phyloP scores from a whole-genome alignment of 2,113 vertebrate genomes.

The Anser cygnoides region DNA sequence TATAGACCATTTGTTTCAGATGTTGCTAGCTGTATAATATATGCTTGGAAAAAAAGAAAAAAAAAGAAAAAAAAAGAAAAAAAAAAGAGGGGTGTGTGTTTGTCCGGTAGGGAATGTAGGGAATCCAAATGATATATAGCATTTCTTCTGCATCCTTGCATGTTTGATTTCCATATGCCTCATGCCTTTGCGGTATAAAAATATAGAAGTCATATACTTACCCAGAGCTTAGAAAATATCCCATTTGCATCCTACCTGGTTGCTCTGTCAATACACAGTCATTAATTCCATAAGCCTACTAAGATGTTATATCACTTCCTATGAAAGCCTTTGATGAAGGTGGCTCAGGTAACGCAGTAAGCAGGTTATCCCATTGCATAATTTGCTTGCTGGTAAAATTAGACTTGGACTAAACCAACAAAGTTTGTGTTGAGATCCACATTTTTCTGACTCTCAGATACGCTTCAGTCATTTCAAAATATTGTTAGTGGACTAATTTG shows the following conservation, averaged over 20 bases:
- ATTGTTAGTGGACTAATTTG: not conserved
- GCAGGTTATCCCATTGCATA: constrained; percentile 16
- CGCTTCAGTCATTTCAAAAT: not conserved
- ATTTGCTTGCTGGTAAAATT: constrained; percentile 2
- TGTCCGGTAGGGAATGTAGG: not conserved
- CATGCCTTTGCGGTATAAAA: not conserved
- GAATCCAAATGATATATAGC: not conserved
- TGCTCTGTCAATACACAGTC: not conserved
- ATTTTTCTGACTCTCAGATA: not conserved
- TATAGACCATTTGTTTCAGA: not conserved
- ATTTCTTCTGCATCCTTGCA: not conserved
- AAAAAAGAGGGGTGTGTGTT: too few relatives aligned
- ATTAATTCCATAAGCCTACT: constrained; percentile 10
- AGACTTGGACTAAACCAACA: not conserved
- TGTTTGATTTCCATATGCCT: not conserved
- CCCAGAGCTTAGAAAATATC: not conserved
- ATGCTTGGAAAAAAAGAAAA: not conserved
- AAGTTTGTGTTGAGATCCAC: not conserved
- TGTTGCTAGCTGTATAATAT: not conserved
- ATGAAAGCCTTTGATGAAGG: not conserved
- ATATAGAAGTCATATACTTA: not conserved
- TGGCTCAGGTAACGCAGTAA: not conserved
- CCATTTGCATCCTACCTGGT: not conserved
- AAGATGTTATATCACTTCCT: constrained; percentile 25
- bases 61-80: not conserved